phyloP scores from a whole-genome alignment of 2,113 vertebrate species.

The Parotia lawesii region DNA sequence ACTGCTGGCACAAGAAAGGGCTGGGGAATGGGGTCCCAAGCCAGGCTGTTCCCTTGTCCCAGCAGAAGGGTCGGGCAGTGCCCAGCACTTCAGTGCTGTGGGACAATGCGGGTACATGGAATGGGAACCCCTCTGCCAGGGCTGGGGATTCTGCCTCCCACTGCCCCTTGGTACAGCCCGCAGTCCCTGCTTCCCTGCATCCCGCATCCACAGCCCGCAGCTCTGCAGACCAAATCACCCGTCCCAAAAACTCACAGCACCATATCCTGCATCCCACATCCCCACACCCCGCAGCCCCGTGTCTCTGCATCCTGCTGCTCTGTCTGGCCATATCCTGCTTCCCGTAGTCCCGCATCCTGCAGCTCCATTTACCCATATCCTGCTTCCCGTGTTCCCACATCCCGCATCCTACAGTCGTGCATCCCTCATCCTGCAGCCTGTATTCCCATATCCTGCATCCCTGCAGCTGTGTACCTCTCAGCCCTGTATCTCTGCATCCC shows the following conservation, averaged over 20 bases:
- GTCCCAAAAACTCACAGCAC: background rate
- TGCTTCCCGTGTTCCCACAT: constrained; percentile 54
- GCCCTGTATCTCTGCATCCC: background rate
- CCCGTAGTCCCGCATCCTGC: constrained; percentile 41
- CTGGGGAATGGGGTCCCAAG: background rate
- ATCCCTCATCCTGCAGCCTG: constrained; percentile 32
- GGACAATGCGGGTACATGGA: background rate
- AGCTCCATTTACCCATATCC: constrained; percentile 13
- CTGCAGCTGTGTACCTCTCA: background rate
- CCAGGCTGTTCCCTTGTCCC: background rate
- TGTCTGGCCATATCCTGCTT: constrained; percentile 45
- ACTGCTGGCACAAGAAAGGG: background rate
- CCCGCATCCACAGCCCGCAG: background rate
- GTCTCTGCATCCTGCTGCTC: constrained; percentile 10
- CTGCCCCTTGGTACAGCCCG: background rate
- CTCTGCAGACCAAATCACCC: background rate
- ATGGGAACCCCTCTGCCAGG: background rate
- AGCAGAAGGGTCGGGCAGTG: background rate
- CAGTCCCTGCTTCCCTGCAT: background rate
- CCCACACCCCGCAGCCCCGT: background rate
- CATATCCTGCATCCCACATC: background rate
- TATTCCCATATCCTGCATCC: constrained; percentile 13
- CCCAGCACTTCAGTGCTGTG: background rate
- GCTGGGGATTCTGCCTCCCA: background rate
- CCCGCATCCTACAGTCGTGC: background rate